These are phyloP conservation scores for Xanthia icteritia DNA, from an alignment of 2,888 invertebrate genomes.

Conservation along the genomic window DNA sequence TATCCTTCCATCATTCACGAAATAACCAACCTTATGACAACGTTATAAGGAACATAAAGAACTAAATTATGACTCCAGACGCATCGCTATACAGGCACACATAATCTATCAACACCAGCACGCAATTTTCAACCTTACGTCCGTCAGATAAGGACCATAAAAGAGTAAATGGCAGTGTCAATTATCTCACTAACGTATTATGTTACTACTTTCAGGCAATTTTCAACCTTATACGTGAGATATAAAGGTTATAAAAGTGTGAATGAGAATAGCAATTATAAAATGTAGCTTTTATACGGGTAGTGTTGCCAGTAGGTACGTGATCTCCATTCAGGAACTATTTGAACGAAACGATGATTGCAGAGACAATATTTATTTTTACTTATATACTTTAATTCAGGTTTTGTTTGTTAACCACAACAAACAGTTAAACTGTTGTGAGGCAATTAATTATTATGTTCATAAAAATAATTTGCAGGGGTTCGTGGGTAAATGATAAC, in stretches of 20 bases:
- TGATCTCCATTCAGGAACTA: slow-evolving; percentile 50
- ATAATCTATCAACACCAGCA: slow-evolving; percentile 28
- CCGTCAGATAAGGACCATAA: slow-evolving; percentile 19
- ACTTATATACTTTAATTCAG: slow-evolving; percentile 16
- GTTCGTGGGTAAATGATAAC: too few species aligned
- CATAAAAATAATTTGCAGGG: not conserved
- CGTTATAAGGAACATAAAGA: slow-evolving; percentile 42
- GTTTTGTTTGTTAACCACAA: slow-evolving; percentile 11
- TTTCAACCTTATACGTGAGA: slow-evolving; percentile 21
- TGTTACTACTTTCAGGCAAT: slow-evolving; percentile 17
- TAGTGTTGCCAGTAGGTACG: slow-evolving; percentile 46
- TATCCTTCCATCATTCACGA: slow-evolving; percentile 24
- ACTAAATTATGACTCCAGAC: slow-evolving; percentile 40
- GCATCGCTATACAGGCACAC: slow-evolving; percentile 30
- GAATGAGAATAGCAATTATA: slow-evolving; percentile 50
- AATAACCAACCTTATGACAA: slow-evolving; percentile 52
- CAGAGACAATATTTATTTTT: slow-evolving; percentile 11
- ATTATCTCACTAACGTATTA: slow-evolving; percentile 50
- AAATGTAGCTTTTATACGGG: slow-evolving; percentile 54
- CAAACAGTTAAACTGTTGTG: not conserved
- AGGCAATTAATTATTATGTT: not conserved
- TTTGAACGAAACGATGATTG: slow-evolving; percentile 29
- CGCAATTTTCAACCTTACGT: slow-evolving; percentile 23
- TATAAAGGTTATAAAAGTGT: slow-evolving; percentile 33
- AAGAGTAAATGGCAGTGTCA: slow-evolving; percentile 25